These are phyloP conservation scores for Allobates femoralis DNA, from an alignment of 2,797 vertebrate species.

Conservation along the genomic window DNA sequence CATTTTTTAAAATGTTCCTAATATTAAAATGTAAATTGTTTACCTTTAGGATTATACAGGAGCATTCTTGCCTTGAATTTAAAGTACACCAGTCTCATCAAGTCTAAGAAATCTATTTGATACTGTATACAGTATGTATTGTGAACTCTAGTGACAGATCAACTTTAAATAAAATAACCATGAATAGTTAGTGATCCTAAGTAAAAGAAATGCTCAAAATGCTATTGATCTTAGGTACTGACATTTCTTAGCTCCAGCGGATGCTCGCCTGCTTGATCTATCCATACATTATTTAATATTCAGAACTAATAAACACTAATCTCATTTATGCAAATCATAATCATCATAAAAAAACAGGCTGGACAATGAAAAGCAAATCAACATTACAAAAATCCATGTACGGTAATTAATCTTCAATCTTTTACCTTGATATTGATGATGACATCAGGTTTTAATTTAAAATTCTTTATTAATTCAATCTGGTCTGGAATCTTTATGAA, in stretches of 20 bases:
- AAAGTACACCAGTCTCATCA: too few species aligned
- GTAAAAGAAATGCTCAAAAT: neutral
- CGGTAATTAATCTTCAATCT: constrained; percentile 30
- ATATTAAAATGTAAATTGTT: too few species aligned
- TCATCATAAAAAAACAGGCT: neutral
- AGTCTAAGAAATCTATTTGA: too few species aligned
- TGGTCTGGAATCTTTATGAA: constrained; percentile 82
- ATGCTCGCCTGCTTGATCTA: neutral
- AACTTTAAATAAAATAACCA: too few species aligned
- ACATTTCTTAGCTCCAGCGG: neutral
- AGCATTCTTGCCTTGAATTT: too few species aligned
- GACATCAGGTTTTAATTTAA: constrained; percentile 86
- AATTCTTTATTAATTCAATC: constrained; percentile 84
- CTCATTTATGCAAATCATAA: neutral
- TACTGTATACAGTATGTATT: too few species aligned
- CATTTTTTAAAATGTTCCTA: too few species aligned
- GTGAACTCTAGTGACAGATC: too few species aligned
- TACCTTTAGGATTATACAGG: too few species aligned
- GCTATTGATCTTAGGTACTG: neutral
- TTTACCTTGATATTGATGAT: constrained; percentile 96
- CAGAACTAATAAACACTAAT: neutral
- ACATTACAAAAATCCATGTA: neutral
- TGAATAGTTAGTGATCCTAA: neutral
- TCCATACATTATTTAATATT: neutral
- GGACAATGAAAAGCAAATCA: neutral